Base-by-base conservation (phyloP, 2,888 invertebrate species). In the Lamellibrachia satsuma region DNA sequence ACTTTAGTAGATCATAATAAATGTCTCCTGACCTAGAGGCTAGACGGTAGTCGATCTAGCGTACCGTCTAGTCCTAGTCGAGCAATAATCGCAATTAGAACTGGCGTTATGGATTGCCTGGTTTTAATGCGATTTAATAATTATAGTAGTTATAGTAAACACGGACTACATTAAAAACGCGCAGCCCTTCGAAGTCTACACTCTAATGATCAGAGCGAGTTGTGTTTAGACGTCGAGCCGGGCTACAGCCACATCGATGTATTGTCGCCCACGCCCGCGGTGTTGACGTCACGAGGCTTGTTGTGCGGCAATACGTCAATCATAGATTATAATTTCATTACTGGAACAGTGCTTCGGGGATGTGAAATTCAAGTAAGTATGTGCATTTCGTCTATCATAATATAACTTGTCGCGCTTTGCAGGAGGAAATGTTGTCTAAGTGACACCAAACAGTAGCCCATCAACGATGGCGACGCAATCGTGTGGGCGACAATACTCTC, bases 271-370 rank as follows among this genome's bases (percentile, higher is more conserved):
- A 75, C 75, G 60, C 60, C 75, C 22, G 3, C 55, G 55, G 75
- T 22, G 15, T 75, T 75, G 75, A 75, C 75, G 75, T 75, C 75
- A 75, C 75, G 75, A 15, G 75, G 75, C 75, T 75, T 75, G n/a
- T 75, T 75, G 75, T 75, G 75, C 60, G 75, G 22, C 75, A 75
- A 75, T 75, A 75, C 75, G 15, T 75, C 75, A 75, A 75, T 75
- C 75, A 75, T 75, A 75, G 75, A 75, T 75, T 75, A 75, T 75
- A 75, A 75, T 75, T 75, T 75, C 75, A 75, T 75, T 75, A 75
- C 75, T 75, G 75, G 75, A 75, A 22, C 75, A 75, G 75, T 75
- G 75, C 75, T 75, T 75, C 75, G 75, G 75, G 75, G 75, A 75
- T n/a, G 75, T 22, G 75, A n/a, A 75, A 75, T 75, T 75, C 75